phyloP scores from a whole-genome alignment of 35 echinoderm and acorn worm species.

The Anneissia japonica region DNA sequence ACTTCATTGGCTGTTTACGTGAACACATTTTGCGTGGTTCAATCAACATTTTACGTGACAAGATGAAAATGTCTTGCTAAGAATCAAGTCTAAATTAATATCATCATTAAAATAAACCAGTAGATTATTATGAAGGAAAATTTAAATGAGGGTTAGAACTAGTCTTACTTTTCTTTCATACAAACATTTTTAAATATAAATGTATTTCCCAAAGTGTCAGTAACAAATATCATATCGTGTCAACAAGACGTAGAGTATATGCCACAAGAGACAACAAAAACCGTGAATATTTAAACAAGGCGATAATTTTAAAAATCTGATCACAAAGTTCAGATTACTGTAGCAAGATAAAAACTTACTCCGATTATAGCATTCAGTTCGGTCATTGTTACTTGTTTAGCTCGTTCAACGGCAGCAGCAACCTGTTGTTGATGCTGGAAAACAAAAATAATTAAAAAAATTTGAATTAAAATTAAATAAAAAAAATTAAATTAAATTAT shows the following conservation, averaged over 20 bases:
- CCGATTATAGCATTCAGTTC: constrained; percentile 99
- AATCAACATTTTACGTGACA: background rate
- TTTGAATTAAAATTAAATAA: background rate
- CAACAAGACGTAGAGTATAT: too few relatives aligned
- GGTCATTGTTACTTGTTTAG: constrained; percentile 99
- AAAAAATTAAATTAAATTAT: constrained; percentile 6
- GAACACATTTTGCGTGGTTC: background rate
- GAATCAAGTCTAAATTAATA: too few relatives aligned
- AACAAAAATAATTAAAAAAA: too few relatives aligned
- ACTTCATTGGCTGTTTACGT: background rate
- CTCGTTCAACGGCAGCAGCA: constrained; percentile 90
- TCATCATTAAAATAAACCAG: too few relatives aligned
- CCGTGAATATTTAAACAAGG: background rate
- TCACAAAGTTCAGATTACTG: too few relatives aligned
- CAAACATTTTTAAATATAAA: too few relatives aligned
- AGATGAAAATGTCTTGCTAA: background rate
- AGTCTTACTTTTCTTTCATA: too few relatives aligned
- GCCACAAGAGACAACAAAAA: too few relatives aligned
- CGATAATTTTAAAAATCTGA: background rate
- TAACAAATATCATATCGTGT: too few relatives aligned
- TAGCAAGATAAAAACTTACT: constrained; percentile 56
- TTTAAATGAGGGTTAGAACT: too few relatives aligned
- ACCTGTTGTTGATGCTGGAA: constrained; percentile 96
- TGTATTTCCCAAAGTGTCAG: too few relatives aligned
- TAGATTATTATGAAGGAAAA: too few relatives aligned